Conservation (phyloP, 2,888 invertebrate species). For the Ctena decussata region DNA sequence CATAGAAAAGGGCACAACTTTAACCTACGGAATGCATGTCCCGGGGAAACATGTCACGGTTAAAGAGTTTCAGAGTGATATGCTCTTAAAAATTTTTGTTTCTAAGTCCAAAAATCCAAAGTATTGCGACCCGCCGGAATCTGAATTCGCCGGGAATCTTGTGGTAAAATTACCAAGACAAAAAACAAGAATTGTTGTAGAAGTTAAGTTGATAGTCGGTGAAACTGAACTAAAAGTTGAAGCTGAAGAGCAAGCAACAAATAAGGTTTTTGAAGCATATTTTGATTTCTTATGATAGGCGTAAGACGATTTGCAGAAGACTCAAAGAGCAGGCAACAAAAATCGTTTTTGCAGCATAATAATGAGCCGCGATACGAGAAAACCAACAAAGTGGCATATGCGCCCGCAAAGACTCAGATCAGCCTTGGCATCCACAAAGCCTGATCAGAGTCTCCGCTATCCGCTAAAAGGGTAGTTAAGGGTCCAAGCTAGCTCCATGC, state of each 20-base stretch:
- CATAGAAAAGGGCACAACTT: slow-evolving; percentile 1
- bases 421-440: no score
- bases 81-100: not conserved
- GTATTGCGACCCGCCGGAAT: not conserved
- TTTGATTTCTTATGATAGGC: slow-evolving; percentile 15
- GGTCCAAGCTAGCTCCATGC: no score
- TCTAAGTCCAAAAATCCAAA: not conserved
- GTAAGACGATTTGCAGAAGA: no score
- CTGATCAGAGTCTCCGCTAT: no score
- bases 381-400: no score
- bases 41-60: slow-evolving; percentile 2
- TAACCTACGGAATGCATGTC: not conserved
- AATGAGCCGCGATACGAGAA: no score
- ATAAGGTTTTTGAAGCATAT: not conserved
- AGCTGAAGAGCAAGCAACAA: not conserved
- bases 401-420: no score
- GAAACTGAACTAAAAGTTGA: slow-evolving; percentile 22
- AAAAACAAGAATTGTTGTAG: not conserved
- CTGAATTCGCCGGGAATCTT: slow-evolving; percentile 2
- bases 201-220: slow-evolving; percentile 13
- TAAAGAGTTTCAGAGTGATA: not conserved
- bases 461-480: no score
- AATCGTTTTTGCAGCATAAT: no score
- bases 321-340: no score
- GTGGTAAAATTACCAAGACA: not conserved